Percentiles rank a stretch among this genome's conserved stretches.
Evolutionary conservation across 2,113 vertebrate genomes (phyloP).

Genomic region (Cisticola juncidis): DNA sequence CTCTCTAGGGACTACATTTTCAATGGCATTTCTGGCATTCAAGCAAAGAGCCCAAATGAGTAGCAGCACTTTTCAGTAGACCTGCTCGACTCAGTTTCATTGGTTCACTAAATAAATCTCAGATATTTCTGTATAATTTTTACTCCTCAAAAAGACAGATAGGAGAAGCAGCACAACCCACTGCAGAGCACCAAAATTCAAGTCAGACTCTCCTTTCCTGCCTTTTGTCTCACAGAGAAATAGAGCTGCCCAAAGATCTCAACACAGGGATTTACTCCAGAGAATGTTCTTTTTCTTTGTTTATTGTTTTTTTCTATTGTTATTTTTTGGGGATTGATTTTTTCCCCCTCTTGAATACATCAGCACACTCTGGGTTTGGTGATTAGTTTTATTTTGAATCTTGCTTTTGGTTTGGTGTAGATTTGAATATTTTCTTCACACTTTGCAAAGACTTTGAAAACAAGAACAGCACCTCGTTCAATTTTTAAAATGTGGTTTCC

Average conservation of each 20-base stretch:
- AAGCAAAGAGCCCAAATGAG: background rate
- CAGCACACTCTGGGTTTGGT: background rate
- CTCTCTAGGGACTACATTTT: background rate
- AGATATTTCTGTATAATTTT: background rate
- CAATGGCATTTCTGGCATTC: background rate
- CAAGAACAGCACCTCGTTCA: background rate
- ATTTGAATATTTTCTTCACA: constrained; percentile 3
- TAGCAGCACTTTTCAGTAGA: background rate
- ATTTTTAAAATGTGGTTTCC: constrained; percentile 63
- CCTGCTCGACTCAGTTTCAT: background rate
- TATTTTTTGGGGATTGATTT: background rate
- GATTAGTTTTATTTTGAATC: background rate
- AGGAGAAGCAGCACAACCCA: background rate
- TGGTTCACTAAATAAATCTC: constrained; percentile 4
- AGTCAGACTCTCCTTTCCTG: background rate
- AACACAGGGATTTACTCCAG: background rate
- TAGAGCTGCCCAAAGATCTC: background rate
- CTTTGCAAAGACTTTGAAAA: constrained; percentile 51
- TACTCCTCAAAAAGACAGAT: background rate
- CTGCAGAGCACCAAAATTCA: background rate
- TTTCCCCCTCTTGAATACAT: background rate
- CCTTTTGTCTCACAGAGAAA: background rate
- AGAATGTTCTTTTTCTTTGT: background rate
- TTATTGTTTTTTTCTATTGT: background rate
- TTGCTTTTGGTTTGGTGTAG: background rate